These are phyloP conservation scores for Caenorhabditis parvicauda DNA, from an alignment of 2,888 invertebrate species.

Conservation along the genomic window DNA sequence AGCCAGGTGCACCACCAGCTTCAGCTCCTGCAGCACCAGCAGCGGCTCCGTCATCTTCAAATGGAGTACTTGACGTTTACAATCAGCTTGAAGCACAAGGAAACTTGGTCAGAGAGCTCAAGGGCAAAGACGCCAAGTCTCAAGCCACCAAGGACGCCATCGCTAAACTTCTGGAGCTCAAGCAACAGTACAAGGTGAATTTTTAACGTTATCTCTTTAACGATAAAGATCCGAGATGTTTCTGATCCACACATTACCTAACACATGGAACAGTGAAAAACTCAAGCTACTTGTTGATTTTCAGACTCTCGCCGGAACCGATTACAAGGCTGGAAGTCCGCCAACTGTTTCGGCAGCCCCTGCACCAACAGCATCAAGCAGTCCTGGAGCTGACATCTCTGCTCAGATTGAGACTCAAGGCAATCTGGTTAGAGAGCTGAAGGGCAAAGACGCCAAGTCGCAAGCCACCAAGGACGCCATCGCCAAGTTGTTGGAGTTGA, in stretches of 20 bases:
- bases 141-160: conserved; percentile 69
- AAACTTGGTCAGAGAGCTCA: conserved; percentile 73
- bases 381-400: conserved; percentile 12
- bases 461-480: conserved; percentile 69
- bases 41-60: not conserved
- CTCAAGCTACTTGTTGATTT: too few relatives aligned
- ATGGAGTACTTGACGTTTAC: not conserved
- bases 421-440: conserved; percentile 73
- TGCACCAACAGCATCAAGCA: conserved; percentile 4
- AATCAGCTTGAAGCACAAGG: conserved; percentile 66
- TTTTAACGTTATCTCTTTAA: not conserved
- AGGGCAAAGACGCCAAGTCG: conserved; percentile 66
- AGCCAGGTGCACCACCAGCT: conserved; percentile 42
- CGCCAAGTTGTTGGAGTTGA: conserved; percentile 72
- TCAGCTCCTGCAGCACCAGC: conserved; percentile 15
- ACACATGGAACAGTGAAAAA: too few relatives aligned
- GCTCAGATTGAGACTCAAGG: conserved; percentile 66
- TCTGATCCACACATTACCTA: too few relatives aligned
- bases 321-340: conserved; percentile 44
- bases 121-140: conserved; percentile 66
- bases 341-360: conserved; percentile 22
- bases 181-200: conserved; percentile 74
- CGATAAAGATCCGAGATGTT: too few relatives aligned
- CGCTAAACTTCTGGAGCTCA: conserved; percentile 72
- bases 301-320: conserved; percentile 69